Evolutionary conservation across 2,797 vertebrate genomes (phyloP).

Genomic region (Falco cherrug): DNA sequence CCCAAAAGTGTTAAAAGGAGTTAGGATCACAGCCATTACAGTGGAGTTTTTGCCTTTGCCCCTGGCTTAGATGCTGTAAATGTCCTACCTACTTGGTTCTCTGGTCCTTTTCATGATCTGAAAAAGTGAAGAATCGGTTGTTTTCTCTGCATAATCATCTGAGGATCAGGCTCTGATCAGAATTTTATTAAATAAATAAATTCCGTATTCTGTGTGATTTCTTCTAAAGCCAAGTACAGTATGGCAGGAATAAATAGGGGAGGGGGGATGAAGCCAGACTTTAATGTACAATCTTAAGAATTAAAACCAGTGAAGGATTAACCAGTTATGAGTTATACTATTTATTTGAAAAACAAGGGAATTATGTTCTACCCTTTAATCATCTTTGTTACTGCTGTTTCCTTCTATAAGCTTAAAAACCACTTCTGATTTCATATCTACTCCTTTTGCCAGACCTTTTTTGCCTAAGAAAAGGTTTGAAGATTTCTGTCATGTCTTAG

Average conservation of each 20-base stretch:
- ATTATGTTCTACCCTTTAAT: background rate
- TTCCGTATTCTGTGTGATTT: background rate
- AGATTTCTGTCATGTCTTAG: background rate
- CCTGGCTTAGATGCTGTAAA: background rate
- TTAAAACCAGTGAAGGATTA: background rate
- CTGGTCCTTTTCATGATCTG: background rate
- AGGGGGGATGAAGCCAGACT: background rate
- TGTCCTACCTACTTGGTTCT: background rate
- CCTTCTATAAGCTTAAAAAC: background rate
- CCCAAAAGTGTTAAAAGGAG: background rate
- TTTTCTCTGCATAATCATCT: background rate
- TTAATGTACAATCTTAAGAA: background rate
- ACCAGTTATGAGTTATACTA: background rate
- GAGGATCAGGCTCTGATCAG: background rate
- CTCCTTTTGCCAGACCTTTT: background rate
- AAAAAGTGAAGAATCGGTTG: background rate
- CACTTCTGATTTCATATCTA: rapidly evolving
- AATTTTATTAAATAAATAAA: background rate
- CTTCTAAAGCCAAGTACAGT: background rate
- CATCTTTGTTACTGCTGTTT: background rate
- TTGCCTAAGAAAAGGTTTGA: background rate
- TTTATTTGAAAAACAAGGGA: background rate
- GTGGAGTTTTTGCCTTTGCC: background rate
- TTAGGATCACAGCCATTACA: background rate
- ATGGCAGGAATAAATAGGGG: background rate